Base-by-base conservation (phyloP, 2,113 vertebrate species). In the Leptodactylus fuscus region DNA sequence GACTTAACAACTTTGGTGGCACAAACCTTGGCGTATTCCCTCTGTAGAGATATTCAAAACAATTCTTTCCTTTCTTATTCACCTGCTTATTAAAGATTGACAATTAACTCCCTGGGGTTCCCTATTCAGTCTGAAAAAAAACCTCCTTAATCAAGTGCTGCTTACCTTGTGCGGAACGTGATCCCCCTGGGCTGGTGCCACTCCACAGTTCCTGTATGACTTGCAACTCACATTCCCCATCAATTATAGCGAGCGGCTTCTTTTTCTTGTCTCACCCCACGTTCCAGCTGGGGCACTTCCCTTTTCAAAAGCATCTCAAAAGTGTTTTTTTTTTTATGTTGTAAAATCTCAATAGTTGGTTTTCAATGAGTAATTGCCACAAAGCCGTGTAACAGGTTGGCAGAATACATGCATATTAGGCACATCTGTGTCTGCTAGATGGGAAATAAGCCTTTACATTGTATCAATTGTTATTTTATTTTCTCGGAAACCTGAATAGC, bases 21-120 rank as follows among this genome's bases (percentile, higher is more conserved):
- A 73, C 41, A 44, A 44, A 22, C 49, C 34, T 53, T 18, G 49
- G 36, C 76, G 22, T 34, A 44, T 71, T 67, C 51, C 76, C 22
- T 32, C 53, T 55, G 18, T 34, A 51, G 62, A 58, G 51, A 48
- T 22, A 41, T 81, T 81, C 8, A 80, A 81, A 51, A 60, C 48
- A 86, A 80, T 70, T 44, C 27, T 81, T 73, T 81, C 27, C 41
- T 79, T 73, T 80, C 69, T 60, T 60, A 67, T 67, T 60, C 44
- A 81, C 76, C 83, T 81, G 78, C 65, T 81, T 81, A 13, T 81
- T 46, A 86, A 73, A 86, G 65, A 73, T 71, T 86, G 84, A 80
- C 84, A 86, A 86, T 86, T 81, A 73, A 73, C 77, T 86, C 84
- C 78, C 84, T 27, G 32, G 76, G 84, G 84, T 73, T 86, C 38